Conservation (phyloP, 2,888 invertebrate species). For the Argyra leucocephala region DNA sequence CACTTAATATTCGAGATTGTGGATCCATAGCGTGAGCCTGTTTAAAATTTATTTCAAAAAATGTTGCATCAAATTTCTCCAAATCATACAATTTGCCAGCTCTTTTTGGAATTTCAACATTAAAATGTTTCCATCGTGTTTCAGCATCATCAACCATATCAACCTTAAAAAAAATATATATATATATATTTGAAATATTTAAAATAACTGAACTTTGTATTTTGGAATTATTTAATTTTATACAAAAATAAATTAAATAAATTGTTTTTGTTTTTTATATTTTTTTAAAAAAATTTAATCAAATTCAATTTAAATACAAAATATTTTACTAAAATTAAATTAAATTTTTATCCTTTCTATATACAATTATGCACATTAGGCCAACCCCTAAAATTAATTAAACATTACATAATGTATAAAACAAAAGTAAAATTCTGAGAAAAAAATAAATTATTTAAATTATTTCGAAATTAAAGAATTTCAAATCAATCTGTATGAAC, state of each 20-base stretch:
- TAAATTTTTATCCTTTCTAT: too few species aligned
- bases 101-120: constrained; percentile 64
- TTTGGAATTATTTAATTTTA: background rate
- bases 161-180: constrained; percentile 45
- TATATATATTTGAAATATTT: too few species aligned
- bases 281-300: too few species aligned
- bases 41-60: constrained; percentile 65
- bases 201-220: too few species aligned
- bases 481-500: background rate
- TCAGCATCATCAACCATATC: constrained; percentile 76
- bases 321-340: too few species aligned
- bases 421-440: too few species aligned
- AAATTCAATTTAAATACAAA: too few species aligned
- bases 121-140: constrained; percentile 63
- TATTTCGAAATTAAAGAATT: too few species aligned
- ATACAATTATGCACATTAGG: background rate
- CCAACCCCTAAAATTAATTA: background rate
- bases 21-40: constrained; percentile 71
- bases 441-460: too few species aligned
- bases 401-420: too few species aligned
- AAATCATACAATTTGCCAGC: constrained; percentile 63
- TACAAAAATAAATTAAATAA: too few species aligned
- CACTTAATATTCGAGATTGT: constrained; percentile 66
- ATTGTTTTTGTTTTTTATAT: too few species aligned
- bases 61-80: constrained; percentile 65